A percentile compares a stretch with the other conserved stretches of the same genome.
Evolutionary conservation across 2,888 invertebrate species (phyloP).

Genomic region (Augochlorella aurata): DNA sequence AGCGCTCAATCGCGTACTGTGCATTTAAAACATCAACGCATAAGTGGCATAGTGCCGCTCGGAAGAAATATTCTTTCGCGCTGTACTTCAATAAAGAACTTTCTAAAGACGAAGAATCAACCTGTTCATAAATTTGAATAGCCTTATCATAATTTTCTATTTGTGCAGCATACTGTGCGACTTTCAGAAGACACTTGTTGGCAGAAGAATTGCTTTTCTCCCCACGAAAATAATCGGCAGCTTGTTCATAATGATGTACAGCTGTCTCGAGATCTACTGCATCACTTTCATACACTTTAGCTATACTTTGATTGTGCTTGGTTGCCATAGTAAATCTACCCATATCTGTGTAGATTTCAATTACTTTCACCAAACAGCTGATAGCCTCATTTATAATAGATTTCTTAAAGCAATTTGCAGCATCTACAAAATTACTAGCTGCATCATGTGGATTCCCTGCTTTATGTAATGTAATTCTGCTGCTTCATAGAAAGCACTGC

Average conservation of each 20-base stretch:
- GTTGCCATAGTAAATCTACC: slow-evolving; percentile 98
- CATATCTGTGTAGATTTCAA: slow-evolving; percentile 99
- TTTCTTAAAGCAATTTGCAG: slow-evolving; percentile 98
- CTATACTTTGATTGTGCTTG: slow-evolving; percentile 98
- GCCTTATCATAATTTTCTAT: slow-evolving; percentile 98
- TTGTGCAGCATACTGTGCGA: slow-evolving; percentile 98
- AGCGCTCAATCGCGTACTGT: slow-evolving; percentile 96
- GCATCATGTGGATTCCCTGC: slow-evolving; percentile 97
- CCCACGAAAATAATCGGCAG: slow-evolving; percentile 97
- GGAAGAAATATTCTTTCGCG: slow-evolving; percentile 99
- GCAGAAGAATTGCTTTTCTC: slow-evolving; percentile 99
- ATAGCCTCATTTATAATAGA: slow-evolving; percentile 87
- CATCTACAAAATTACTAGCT: slow-evolving; percentile 97
- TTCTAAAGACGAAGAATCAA: slow-evolving; percentile 95
- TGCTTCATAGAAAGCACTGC: slow-evolving; percentile 96
- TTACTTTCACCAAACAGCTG: slow-evolving; percentile 93
- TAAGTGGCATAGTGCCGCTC: slow-evolving; percentile 97
- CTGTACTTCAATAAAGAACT: slow-evolving; percentile 98
- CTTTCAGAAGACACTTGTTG: slow-evolving; percentile 98
- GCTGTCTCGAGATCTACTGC: slow-evolving; percentile 93
- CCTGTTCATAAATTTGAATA: slow-evolving; percentile 97
- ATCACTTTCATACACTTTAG: slow-evolving; percentile 97
- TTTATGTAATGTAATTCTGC: slow-evolving; percentile 95
- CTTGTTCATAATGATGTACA: slow-evolving; percentile 97
- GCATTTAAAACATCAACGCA: slow-evolving; percentile 97